These are phyloP conservation scores for Rhabdomys dilectus DNA, from an alignment of 2,113 vertebrate species.

Conservation along the genomic window DNA sequence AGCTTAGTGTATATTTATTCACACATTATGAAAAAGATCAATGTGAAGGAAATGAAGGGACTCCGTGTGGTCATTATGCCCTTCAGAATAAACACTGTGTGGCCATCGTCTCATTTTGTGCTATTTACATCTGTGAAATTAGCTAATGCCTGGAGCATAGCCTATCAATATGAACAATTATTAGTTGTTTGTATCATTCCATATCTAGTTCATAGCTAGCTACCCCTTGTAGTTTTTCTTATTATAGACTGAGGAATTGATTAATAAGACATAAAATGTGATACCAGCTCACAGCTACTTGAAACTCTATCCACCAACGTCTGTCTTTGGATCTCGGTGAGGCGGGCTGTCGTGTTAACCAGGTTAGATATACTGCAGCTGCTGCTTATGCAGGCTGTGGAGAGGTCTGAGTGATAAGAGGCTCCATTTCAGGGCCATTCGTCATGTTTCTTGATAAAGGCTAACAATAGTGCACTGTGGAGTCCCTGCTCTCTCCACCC, in stretches of 20 bases:
- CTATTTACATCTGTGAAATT: constrained; percentile 63
- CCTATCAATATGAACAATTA: constrained; percentile 53
- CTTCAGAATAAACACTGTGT: constrained; percentile 52
- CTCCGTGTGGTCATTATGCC: not conserved
- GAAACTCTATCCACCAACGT: not conserved
- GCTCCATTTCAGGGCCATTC: constrained; percentile 56
- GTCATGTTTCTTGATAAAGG: constrained; percentile 67
- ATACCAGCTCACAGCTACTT: constrained; percentile 37
- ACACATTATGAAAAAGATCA: constrained; percentile 52
- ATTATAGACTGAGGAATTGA: constrained; percentile 21
- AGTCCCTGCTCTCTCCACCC: constrained; percentile 25
- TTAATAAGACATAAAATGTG: constrained; percentile 57
- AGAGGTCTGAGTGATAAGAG: constrained; percentile 57
- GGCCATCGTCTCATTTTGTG: constrained; percentile 45
- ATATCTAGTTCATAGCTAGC: not conserved
- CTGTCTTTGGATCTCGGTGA: constrained; percentile 8
- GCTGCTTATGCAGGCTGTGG: constrained; percentile 4
- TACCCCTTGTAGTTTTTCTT: not conserved
- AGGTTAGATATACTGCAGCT: constrained; percentile 10
- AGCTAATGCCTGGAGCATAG: constrained; percentile 50
- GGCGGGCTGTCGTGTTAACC: not conserved
- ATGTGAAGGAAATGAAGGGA: constrained; percentile 40
- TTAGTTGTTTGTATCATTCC: constrained; percentile 45
- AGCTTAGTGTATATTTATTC: constrained; percentile 52
- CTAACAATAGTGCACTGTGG: constrained; percentile 74